Conservation (phyloP, 2,113 vertebrate genomes). For the Panthera leo region DNA sequence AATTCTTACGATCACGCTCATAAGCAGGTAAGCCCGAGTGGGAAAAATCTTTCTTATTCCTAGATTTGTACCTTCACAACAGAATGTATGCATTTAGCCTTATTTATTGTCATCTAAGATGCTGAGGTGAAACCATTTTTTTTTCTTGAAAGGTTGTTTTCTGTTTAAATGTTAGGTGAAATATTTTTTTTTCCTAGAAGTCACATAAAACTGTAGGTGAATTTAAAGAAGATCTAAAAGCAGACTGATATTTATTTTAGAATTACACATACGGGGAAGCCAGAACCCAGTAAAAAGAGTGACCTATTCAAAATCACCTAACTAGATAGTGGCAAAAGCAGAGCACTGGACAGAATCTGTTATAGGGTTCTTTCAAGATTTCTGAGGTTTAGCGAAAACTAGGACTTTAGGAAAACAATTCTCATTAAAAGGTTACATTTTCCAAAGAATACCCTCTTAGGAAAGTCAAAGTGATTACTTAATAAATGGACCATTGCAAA, state of each 20-base stretch:
- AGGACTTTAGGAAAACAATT: neutral
- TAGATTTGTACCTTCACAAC: neutral
- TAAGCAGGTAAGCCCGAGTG: slow-evolving; percentile 93
- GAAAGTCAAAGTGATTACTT: neutral
- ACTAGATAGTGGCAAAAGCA: neutral
- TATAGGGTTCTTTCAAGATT: neutral
- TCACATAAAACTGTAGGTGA: neutral
- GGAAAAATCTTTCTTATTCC: neutral
- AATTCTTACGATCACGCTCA: slow-evolving; percentile 99
- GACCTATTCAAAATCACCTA: neutral
- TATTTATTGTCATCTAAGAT: slow-evolving; percentile 9
- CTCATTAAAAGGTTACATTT: neutral
- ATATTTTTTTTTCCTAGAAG: neutral
- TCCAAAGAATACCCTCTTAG: neutral
- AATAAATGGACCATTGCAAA: neutral
- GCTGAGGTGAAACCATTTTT: neutral
- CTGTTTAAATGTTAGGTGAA: slow-evolving; percentile 10
- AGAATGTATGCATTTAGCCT: neutral
- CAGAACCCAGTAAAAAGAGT: neutral
- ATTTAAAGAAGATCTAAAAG: neutral
- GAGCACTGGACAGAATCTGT: neutral
- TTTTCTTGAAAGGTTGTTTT: neutral
- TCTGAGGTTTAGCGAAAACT: neutral
- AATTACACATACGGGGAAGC: neutral
- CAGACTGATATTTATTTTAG: neutral